Conservation (phyloP, 2,888 invertebrate genomes). For the Zonitis immaculata region DNA sequence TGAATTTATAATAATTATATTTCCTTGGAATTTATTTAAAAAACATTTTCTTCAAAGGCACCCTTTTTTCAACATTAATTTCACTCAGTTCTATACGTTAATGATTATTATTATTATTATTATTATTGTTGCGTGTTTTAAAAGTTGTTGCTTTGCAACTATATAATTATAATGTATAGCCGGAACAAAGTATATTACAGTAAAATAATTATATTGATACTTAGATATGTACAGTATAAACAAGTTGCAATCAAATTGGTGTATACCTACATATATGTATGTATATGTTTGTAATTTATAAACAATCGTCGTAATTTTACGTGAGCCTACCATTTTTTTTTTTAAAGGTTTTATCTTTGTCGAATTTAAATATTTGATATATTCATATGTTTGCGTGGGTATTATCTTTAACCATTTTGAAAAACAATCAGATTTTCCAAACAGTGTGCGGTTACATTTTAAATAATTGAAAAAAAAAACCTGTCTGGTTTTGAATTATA, state of each 20-base stretch:
- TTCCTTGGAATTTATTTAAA: too few species aligned
- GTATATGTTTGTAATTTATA: not conserved
- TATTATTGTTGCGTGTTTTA: conserved; percentile 35
- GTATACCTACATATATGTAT: too few species aligned
- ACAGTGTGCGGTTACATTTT: conserved; percentile 3
- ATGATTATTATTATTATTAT: too few species aligned
- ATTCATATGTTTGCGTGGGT: not conserved
- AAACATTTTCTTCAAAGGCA: not conserved
- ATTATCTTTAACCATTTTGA: not conserved
- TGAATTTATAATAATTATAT: too few species aligned
- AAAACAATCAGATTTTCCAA: conserved; percentile 16
- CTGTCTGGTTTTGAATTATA: conserved; percentile 1
- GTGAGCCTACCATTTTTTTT: not conserved
- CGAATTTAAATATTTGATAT: not conserved
- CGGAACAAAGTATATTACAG: conserved; percentile 27
- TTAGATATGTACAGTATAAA: too few species aligned
- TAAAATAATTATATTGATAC: conserved; percentile 24
- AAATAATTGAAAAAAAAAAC: conserved; percentile 12
- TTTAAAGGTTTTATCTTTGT: not conserved
- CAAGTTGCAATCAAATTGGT: conserved; percentile 20
- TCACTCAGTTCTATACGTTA: too few species aligned
- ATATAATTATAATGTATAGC: conserved; percentile 29
- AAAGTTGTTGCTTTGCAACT: conserved; percentile 26
- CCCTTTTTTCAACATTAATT: too few species aligned
- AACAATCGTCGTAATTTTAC: not conserved